phyloP scores from a whole-genome alignment of 2,888 invertebrate species.

The Lacanobia wlatinum region DNA sequence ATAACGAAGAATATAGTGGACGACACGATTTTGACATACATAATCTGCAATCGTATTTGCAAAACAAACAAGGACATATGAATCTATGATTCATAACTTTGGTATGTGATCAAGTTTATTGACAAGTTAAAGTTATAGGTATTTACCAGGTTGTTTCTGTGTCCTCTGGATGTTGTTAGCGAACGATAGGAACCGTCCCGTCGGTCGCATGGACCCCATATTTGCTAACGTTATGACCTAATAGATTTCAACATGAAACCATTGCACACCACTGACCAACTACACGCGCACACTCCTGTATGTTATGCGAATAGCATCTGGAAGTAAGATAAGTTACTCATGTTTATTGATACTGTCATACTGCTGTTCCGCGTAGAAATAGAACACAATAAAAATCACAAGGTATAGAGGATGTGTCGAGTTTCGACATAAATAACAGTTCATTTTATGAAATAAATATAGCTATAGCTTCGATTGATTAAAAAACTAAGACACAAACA shows the following conservation, averaged over 20 bases:
- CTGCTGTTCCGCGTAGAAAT: constrained; percentile 77
- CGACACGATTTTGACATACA: constrained; percentile 37
- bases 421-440: constrained; percentile 14
- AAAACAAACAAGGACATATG: constrained; percentile 72
- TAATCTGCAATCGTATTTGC: constrained; percentile 34
- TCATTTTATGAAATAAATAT: not conserved
- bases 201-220: constrained; percentile 92
- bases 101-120: constrained; percentile 69
- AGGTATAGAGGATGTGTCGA: constrained; percentile 62
- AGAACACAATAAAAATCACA: constrained; percentile 81
- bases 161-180: constrained; percentile 91
- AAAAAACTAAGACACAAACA: constrained; percentile 40
- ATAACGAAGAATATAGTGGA: too few species aligned
- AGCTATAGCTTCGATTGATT: not conserved
- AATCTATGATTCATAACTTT: constrained; percentile 75
- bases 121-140: constrained; percentile 40
- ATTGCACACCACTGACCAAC: constrained; percentile 71
- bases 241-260: constrained; percentile 75
- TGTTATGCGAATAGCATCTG: constrained; percentile 78
- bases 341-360: constrained; percentile 72
- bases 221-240: constrained; percentile 68
- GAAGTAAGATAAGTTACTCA: constrained; percentile 73
- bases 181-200: constrained; percentile 91
- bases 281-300: constrained; percentile 63
- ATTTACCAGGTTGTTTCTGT: constrained; percentile 89